Base-by-base conservation (phyloP, 2,113 vertebrate genomes). In the Geococcyx californianus region DNA sequence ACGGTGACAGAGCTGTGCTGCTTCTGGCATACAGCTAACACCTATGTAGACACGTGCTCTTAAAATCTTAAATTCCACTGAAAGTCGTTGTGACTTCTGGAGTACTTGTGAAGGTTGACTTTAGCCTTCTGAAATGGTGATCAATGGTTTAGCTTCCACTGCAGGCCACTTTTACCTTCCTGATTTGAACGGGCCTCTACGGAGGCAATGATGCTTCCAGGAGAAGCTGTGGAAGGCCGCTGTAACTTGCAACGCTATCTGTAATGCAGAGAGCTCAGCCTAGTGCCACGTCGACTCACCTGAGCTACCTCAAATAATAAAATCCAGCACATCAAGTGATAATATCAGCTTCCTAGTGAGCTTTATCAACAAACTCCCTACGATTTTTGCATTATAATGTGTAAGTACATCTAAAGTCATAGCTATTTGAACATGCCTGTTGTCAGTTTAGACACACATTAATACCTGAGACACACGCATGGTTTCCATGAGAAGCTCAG, bases 231-330 rank as follows among this genome's bases (percentile, higher is more conserved):
- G 58, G 21, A 25, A 34, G 44, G 38, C 8, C 45, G 24, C 16
- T 11, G 14, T 51, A 23, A 25, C 64, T 56, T 42, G 24, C 24
- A 62, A 38, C 11, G 6, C 19, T 18, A 5, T 16, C 42, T 29
- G 28, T 19, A 59, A 45, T 2, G 38, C 1, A 1, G 72, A 40
- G 58, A 94, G 23, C 17, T 72, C 66, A 79, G 45, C 75, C 60
- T 28, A 6, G 38, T 19, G 44, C 34, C 16, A 3, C 1, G 0
- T 8, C 0, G 1, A 84, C 59, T 49, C 69, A 52, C 29, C 18
- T 2, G 4, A 56, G 26, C 40, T 90, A 16, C 45, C 29, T 31
- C 10, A 4, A 49, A 58, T 33, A 70, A 54, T 4, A 52, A 20
- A 52, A 19, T 64, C 59, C 63, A 76, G 44, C 21, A 33, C 38